Percentiles rank a stretch among this genome's conserved stretches.
phyloP scores from a whole-genome alignment of 2,113 vertebrate genomes.

The Muntiacus reevesi region DNA sequence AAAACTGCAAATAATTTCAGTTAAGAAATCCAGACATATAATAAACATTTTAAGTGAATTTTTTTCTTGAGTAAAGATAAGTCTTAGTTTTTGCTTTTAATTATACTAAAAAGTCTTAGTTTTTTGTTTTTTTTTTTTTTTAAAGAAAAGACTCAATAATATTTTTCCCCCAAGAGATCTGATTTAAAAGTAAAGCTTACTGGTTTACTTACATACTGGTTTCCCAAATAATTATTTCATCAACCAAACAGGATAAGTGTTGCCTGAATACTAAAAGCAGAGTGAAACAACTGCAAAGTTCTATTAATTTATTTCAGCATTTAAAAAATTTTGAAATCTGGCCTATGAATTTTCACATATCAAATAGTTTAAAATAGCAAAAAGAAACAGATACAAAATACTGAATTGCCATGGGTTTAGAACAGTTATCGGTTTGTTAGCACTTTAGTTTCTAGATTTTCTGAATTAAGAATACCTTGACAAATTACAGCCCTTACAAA shows the following conservation, averaged over 20 bases:
- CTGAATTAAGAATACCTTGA: conserved; percentile 17
- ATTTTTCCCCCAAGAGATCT: neutral
- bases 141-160: conserved; percentile 5
- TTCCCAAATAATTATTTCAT: conserved; percentile 35
- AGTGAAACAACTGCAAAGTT: neutral
- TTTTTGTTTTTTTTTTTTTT: neutral
- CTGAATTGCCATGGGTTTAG: neutral
- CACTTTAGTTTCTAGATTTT: conserved; percentile 18
- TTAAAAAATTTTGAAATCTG: conserved; percentile 26
- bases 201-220: neutral
- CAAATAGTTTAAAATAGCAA: conserved; percentile 23
- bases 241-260: conserved; percentile 9
- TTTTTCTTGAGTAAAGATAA: conserved; percentile 27
- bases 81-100: neutral
- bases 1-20: conserved; percentile 19
- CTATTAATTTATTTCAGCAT: conserved; percentile 30
- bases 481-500: neutral
- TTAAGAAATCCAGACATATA: conserved; percentile 1
- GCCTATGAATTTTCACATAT: neutral
- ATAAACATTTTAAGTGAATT: neutral
- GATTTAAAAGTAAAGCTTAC: conserved; percentile 27
- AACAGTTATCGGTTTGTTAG: neutral
- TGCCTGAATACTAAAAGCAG: neutral
- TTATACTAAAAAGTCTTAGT: neutral
- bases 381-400: conserved; percentile 3